Base-by-base conservation (phyloP, 2,888 invertebrate species). In the Tachina fera region DNA sequence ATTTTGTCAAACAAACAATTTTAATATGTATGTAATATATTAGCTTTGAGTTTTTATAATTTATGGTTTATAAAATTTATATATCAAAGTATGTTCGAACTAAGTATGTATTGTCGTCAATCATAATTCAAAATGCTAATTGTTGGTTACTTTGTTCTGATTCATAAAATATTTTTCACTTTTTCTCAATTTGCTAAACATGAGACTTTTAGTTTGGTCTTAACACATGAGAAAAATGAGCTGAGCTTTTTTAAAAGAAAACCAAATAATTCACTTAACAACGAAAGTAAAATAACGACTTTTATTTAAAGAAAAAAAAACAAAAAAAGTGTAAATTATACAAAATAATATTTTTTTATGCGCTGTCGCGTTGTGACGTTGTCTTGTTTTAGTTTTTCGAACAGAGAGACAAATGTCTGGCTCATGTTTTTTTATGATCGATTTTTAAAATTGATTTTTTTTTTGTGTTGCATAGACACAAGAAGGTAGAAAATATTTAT, bases 241-340 rank as follows among this genome's bases (percentile, higher is more conserved):
- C 6, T 31, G 1, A 31, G 31, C 49, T 56, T 11, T 56, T 19
- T 22, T 58, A n/a, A 31, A 31, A 31, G 31, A 22, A 39, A 60
- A 60, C 31, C 11, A 16, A 63, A 13, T n/a, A 76, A 63, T 19
- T 67, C 47, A 39, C 67, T 61, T 68, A 76, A 74, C 81, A 58
- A 77, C 61, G 81, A 85, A 85, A 85, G 77, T 81, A 51, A 81
- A 45, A 76, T 22, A 80, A 76, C 67, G n/a, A 61, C 74, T 77
- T 81, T 76, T 60, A 31, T 58, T 39, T 6, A 31, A 31, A 31
- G 6, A 31, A 31, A 22, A 22, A 83, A 31, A 31, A 31, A 31
- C 5, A 31, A 22, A 22, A 83, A 63, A 63, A 56, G 53, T 72
- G 56, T 68, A 77, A 85, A 77, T 77, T 78, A 74, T 60, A 74